Conservation (phyloP, 2,797 vertebrate species). For the Hydrocynus forskahlii region DNA sequence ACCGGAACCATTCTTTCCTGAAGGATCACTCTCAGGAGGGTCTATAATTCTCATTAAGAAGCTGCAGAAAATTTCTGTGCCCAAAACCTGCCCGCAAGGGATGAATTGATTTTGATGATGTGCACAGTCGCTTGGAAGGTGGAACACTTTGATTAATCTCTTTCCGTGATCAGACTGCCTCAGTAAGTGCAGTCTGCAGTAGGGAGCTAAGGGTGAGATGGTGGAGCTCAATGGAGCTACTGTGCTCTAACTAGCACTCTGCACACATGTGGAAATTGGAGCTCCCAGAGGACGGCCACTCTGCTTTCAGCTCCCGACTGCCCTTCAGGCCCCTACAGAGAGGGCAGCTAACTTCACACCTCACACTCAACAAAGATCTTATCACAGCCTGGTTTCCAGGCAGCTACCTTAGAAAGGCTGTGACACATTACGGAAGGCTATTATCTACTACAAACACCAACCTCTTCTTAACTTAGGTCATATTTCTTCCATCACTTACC, state of each 20-base stretch:
- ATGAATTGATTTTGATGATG: slow-evolving; percentile 48
- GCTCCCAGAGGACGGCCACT: slow-evolving; percentile 53
- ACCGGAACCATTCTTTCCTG: background rate
- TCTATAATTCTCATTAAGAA: slow-evolving; percentile 9
- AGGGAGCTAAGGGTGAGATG: slow-evolving; percentile 40
- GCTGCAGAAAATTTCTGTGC: background rate
- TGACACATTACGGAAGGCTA: slow-evolving; percentile 45
- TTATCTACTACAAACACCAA: slow-evolving; percentile 39
- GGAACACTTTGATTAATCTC: slow-evolving; percentile 45
- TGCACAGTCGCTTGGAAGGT: slow-evolving; percentile 50
- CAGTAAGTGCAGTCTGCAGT: slow-evolving; percentile 15
- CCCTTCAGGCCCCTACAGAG: slow-evolving; percentile 47
- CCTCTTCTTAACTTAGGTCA: background rate
- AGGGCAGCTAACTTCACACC: slow-evolving; percentile 49
- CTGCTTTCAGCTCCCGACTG: slow-evolving; percentile 57
- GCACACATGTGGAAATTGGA: slow-evolving; percentile 54
- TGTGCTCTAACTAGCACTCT: slow-evolving; percentile 53
- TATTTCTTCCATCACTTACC: slow-evolving; percentile 8
- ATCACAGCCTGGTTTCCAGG: slow-evolving; percentile 47
- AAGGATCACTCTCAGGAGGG: background rate
- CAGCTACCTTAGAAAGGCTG: slow-evolving; percentile 41
- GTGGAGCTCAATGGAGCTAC: slow-evolving; percentile 48
- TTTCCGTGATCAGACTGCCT: slow-evolving; percentile 53
- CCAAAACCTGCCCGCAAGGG: background rate
- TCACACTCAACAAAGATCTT: slow-evolving; percentile 50